A percentile compares a stretch with the other conserved stretches of the same genome.
These are phyloP conservation scores for Drosophila oshimai DNA, from an alignment of 1,140 invertebrate genomes.

Conservation along the genomic window DNA sequence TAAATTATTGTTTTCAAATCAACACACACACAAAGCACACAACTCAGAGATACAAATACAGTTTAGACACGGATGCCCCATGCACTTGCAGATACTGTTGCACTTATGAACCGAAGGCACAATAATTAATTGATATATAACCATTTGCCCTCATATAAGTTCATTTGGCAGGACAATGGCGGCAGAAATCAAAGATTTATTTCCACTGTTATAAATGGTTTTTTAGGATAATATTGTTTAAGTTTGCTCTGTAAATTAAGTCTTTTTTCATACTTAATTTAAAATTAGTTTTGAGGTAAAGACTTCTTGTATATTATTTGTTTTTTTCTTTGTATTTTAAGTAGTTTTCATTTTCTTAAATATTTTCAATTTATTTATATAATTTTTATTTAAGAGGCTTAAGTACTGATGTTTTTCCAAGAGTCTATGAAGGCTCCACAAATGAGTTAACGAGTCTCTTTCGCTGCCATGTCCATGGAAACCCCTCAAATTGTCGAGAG, in stretches of 20 bases:
- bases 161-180: slow-evolving; percentile 17
- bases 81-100: background rate
- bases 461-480: background rate
- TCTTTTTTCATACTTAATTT: too few relatives aligned
- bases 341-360: too few relatives aligned
- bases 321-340: too few relatives aligned
- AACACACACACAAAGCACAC: slow-evolving; percentile 11
- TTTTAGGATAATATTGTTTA: background rate
- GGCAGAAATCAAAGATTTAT: slow-evolving; percentile 13
- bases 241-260: too few relatives aligned
- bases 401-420: background rate
- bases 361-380: background rate
- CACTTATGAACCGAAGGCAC: background rate
- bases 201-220: background rate
- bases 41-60: slow-evolving; percentile 1
- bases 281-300: too few relatives aligned
- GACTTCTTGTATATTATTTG: too few relatives aligned
- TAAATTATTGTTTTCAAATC: slow-evolving; percentile 65
- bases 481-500: background rate
- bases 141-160: slow-evolving; percentile 36
- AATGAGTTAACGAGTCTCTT: background rate
- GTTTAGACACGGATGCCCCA: background rate
- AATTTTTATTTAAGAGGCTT: background rate
- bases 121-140: slow-evolving; percentile 70
- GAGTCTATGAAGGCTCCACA: background rate